Base-by-base conservation (phyloP, 2,888 invertebrate species). In the Hirtodrosophila histrioides region DNA sequence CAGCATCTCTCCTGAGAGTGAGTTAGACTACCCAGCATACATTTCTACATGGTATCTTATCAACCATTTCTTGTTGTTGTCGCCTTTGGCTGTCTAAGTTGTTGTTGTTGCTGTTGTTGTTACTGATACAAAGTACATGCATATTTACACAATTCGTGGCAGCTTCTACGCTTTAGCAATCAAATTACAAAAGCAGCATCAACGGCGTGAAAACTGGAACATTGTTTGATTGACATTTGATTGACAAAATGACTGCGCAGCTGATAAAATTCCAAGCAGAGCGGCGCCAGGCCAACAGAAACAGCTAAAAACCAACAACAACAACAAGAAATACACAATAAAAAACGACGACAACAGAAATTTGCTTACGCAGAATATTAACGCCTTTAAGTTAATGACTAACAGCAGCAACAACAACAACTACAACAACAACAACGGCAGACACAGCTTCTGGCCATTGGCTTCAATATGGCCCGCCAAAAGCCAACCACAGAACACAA, bases 91-190 rank as follows among this genome's bases (percentile, higher is more conserved):
- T 53, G 46, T 39, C 43, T 37, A 0, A 27, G 36, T 41, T 50
- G 41, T 51, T 62, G 45, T 44, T 69, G 24, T 43, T 45, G 49
- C 45, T 55, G 53, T 44, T 44, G 49, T 57, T 77, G 69, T 77
- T 49, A 53, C 60, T 60, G 81, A 82, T 82, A 83, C 81, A 81
- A 77, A 81, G 81, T 71, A 83, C 83, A 85, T 76, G 80, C 74
- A 82, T 85, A 83, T 83, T 83, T 83, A 83, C 85, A 83, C 85
- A 84, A 85, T 78, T 84, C 67, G 64, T 75, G 68, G 82, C 78
- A 84, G 83, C 83, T 85, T 85, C 83, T 83, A 82, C 83, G 83
- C 83, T 83, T 83, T 84, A 85, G 85, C 83, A 83, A 83, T 83
- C 85, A 83, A 85, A 83, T 82, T 85, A 83, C 85, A 76, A 80